These are phyloP conservation scores for Hemaris fuciformis DNA, from an alignment of 2,888 invertebrate genomes.

Conservation along the genomic window DNA sequence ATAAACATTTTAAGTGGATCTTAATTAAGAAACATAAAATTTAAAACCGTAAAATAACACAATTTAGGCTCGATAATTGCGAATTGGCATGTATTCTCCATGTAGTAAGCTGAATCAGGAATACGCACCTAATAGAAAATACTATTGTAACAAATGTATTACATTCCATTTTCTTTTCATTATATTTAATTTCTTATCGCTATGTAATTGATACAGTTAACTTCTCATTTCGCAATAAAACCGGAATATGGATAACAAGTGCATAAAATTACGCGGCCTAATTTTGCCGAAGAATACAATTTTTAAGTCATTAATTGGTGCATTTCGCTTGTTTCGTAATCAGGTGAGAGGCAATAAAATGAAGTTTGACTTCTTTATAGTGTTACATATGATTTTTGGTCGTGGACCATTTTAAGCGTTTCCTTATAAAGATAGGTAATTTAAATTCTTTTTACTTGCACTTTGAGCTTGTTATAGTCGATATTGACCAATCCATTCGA, in stretches of 20 bases:
- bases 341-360: not conserved
- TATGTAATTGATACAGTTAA: not conserved
- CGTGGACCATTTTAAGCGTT: not conserved
- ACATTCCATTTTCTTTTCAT: not conserved
- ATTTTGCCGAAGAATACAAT: not conserved
- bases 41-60: too few species aligned
- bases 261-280: not conserved
- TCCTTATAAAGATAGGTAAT: not conserved
- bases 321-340: slow-evolving; percentile 12
- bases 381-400: not conserved
- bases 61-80: too few species aligned
- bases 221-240: not conserved
- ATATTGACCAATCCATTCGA: not conserved
- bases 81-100: too few species aligned
- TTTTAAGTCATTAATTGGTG: not conserved
- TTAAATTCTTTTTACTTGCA: not conserved
- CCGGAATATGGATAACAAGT: not conserved
- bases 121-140: too few species aligned
- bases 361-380: not conserved
- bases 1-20: too few species aligned
- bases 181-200: not conserved
- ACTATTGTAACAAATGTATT: too few species aligned
- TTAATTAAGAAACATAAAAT: too few species aligned
- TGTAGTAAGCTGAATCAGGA: too few species aligned
- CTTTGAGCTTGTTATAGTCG: not conserved